Conservation (phyloP, 2,797 vertebrate genomes). For the Cygnus olor region DNA sequence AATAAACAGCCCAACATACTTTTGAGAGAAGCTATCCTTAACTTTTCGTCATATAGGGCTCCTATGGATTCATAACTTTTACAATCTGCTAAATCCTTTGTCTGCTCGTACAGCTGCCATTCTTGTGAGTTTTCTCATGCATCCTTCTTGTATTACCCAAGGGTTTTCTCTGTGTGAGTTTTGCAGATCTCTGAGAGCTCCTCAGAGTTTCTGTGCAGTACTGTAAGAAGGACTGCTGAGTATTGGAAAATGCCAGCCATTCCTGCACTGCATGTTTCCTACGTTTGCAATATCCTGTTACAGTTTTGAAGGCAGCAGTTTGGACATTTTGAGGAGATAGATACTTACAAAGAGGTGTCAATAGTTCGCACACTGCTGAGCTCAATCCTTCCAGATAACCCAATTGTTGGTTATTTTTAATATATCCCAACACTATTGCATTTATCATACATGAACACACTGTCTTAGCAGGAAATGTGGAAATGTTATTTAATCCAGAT, state of each 20-base stretch:
- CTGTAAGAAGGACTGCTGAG: background rate
- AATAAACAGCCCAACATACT: background rate
- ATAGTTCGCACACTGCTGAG: background rate
- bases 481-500: background rate
- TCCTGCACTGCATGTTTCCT: rapidly evolving
- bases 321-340: background rate
- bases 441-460: background rate
- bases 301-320: background rate
- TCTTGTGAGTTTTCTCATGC: background rate
- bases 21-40: background rate
- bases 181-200: background rate
- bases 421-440: background rate
- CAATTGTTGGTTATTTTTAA: background rate
- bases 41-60: background rate
- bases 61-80: background rate
- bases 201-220: background rate
- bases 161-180: background rate
- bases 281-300: background rate
- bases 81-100: background rate
- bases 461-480: background rate
- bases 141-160: background rate
- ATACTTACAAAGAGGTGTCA: background rate
- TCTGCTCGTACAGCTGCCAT: background rate
- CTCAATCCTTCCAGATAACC: rapidly evolving
- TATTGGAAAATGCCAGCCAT: background rate